phyloP scores from a whole-genome alignment of 1,140 invertebrate genomes.

The Trichoplusia ni region DNA sequence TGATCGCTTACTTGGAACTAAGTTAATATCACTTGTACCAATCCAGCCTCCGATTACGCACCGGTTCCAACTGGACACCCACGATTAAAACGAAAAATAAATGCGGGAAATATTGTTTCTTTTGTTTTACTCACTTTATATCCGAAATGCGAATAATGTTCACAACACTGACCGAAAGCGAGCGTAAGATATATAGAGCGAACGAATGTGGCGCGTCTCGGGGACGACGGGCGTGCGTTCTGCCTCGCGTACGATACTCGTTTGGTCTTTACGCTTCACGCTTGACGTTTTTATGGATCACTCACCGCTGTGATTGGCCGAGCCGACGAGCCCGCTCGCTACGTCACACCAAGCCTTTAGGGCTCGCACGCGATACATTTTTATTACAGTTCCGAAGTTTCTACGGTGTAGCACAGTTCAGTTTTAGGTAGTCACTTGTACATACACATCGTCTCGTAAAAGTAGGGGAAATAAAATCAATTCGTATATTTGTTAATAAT shows the following conservation, averaged over 20 bases:
- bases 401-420: background rate
- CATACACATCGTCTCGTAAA: background rate
- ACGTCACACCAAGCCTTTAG: conserved; percentile 58
- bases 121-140: conserved; percentile 28
- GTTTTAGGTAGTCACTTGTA: background rate
- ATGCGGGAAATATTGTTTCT: conserved; percentile 8
- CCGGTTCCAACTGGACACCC: conserved; percentile 27
- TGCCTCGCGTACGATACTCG: conserved; percentile 46
- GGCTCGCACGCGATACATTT: conserved; percentile 19
- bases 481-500: no score
- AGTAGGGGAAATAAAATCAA: no score
- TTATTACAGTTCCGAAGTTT: conserved; percentile 15
- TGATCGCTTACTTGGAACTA: conserved; percentile 28
- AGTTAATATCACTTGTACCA: conserved; percentile 26
- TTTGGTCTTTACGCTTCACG: conserved; percentile 55
- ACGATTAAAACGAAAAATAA: conserved; percentile 3
- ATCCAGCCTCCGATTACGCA: conserved; percentile 24
- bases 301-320: conserved; percentile 54
- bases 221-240: conserved; percentile 46
- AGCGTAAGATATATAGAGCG: conserved; percentile 7
- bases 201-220: conserved; percentile 14
- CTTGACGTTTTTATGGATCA: conserved; percentile 57
- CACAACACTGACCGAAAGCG: conserved; percentile 11
- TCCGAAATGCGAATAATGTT: conserved; percentile 10
- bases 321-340: conserved; percentile 57